A percentile compares a stretch with the other conserved stretches of the same genome.
Conservation (phyloP, 2,797 vertebrate genomes). For the Masticophis lateralis region DNA sequence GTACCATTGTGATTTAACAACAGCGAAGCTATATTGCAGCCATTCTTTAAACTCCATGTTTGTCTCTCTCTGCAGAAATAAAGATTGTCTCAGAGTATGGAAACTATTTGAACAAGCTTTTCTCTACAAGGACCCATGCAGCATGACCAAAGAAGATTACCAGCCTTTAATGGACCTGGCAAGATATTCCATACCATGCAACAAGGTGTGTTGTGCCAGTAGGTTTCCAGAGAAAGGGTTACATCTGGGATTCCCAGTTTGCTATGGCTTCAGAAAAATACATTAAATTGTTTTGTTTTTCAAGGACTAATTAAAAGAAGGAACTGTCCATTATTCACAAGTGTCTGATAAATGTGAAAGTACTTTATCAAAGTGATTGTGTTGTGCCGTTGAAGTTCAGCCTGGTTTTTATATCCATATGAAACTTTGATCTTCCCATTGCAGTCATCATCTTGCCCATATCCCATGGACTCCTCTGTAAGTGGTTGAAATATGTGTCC, state of each 20-base stretch:
- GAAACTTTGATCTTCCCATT: not conserved
- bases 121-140: constrained; percentile 72
- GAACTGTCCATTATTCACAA: not conserved
- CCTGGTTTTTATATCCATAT: not conserved
- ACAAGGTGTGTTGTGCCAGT: constrained; percentile 59
- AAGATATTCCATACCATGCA: constrained; percentile 54
- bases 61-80: constrained; percentile 52
- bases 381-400: not conserved
- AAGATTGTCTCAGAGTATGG: constrained; percentile 68
- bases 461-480: not conserved
- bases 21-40: not conserved
- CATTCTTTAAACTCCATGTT: constrained; percentile 13
- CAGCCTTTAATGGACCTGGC: constrained; percentile 58
- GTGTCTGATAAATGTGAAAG: not conserved
- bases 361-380: not conserved
- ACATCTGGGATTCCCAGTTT: not conserved
- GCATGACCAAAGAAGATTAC: constrained; percentile 66
- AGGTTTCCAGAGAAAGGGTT: not conserved
- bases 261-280: not conserved
- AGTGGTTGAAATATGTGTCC: not conserved
- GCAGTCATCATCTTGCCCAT: not conserved
- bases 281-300: not conserved
- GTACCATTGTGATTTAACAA: not conserved
- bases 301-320: not conserved
- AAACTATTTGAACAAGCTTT: constrained; percentile 62